Conservation (phyloP, 2,888 invertebrate species). For the Cacoxenus indagator region DNA sequence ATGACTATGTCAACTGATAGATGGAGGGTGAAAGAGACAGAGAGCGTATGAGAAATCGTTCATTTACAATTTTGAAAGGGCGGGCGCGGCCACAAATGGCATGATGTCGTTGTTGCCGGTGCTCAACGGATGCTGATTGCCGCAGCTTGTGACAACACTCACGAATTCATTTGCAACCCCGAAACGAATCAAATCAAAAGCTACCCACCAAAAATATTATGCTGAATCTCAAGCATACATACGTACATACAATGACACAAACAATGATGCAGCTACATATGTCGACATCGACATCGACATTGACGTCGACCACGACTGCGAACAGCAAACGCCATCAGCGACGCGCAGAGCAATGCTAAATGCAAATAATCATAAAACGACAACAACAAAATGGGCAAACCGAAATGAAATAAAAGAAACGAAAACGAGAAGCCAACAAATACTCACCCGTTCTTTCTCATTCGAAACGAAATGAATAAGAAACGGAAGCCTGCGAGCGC, state of each 20-base stretch:
- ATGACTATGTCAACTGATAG: slow-evolving; percentile 15
- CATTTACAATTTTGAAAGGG: slow-evolving; percentile 32
- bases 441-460: neutral
- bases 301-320: too few relatives aligned
- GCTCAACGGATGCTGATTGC: slow-evolving; percentile 1
- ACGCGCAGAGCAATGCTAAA: slow-evolving; percentile 38
- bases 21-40: slow-evolving; percentile 32
- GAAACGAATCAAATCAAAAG: slow-evolving; percentile 7
- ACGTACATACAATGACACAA: slow-evolving; percentile 50
- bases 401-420: slow-evolving; percentile 19
- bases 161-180: slow-evolving; percentile 31
- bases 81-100: neutral
- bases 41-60: slow-evolving; percentile 16
- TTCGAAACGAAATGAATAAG: slow-evolving; percentile 51
- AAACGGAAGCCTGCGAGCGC: slow-evolving; percentile 53
- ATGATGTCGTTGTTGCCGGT: slow-evolving; percentile 2
- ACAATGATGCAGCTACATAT: slow-evolving; percentile 26
- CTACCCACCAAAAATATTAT: neutral
- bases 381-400: slow-evolving; percentile 33
- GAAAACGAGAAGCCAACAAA: neutral
- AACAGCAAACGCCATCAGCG: slow-evolving; percentile 38
- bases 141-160: slow-evolving; percentile 24
- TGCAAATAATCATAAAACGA: slow-evolving; percentile 50
- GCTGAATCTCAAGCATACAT: neutral
- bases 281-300: too few relatives aligned